Percentiles rank a stretch among this genome's conserved stretches.
Evolutionary conservation across 2,113 vertebrate genomes (phyloP).

Genomic region (Paraplagusia blochii): DNA sequence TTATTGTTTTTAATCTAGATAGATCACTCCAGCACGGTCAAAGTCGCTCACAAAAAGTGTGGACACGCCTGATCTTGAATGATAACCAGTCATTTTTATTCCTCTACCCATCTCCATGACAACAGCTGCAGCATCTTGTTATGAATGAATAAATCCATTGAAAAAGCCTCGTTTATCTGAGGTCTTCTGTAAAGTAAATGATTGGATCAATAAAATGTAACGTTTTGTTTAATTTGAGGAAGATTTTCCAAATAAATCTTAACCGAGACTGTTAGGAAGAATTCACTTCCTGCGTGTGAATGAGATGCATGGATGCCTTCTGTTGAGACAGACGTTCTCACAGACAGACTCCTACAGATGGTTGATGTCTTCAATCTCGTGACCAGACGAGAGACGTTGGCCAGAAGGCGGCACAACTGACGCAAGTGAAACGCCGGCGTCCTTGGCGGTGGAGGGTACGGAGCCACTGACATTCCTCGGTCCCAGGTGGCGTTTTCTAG

Average conservation of each 20-base stretch:
- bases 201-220: too few relatives aligned
- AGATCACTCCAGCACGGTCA: too few relatives aligned
- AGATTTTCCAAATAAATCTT: neutral
- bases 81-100: too few relatives aligned
- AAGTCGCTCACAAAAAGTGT: too few relatives aligned
- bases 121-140: too few relatives aligned
- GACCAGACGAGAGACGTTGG: slow-evolving; percentile 14
- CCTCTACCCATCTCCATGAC: too few relatives aligned
- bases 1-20: too few relatives aligned
- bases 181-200: too few relatives aligned
- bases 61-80: too few relatives aligned
- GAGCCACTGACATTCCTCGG: slow-evolving; percentile 9
- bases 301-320: slow-evolving; percentile 1
- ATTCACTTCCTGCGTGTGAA: slow-evolving; percentile 13
- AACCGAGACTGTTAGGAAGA: neutral
- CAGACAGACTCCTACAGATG: slow-evolving; percentile 48
- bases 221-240: neutral
- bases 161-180: too few relatives aligned
- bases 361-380: slow-evolving; percentile 21
- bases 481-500: neutral
- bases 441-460: slow-evolving; percentile 3
- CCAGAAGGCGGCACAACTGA: slow-evolving; percentile 22
- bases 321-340: slow-evolving; percentile 13
- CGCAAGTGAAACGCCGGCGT: slow-evolving; percentile 12
- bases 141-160: too few relatives aligned